A percentile compares a stretch with the other conserved stretches of the same genome.
Conservation (phyloP, 2,888 invertebrate genomes). For the Leucophora obtusa region DNA sequence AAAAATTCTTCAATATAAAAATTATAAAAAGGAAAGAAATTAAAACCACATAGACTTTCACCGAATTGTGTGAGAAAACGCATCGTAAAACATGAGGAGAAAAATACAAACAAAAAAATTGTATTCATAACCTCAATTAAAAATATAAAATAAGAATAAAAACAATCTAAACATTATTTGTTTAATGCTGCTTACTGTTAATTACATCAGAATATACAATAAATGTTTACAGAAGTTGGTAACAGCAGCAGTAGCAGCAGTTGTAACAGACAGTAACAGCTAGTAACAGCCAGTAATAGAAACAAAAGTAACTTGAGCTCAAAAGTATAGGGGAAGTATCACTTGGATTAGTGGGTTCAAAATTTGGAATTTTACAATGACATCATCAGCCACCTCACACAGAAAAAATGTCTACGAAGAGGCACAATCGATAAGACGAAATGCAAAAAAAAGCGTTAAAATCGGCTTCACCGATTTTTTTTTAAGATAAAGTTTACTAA, state of each 20-base stretch:
- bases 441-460: no score
- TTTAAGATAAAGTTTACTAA: no score
- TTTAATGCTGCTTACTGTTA: slow-evolving; percentile 27
- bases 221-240: slow-evolving; percentile 10
- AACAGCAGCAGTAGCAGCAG: background rate
- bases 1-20: slow-evolving; percentile 10
- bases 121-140: slow-evolving; percentile 52
- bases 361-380: no score
- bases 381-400: no score
- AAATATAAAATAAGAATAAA: slow-evolving; percentile 15
- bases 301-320: background rate
- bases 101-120: background rate
- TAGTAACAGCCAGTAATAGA: background rate
- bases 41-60: slow-evolving; percentile 37
- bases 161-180: slow-evolving; percentile 26
- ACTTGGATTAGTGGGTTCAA: background rate
- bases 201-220: slow-evolving; percentile 34
- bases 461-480: no score
- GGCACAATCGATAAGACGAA: no score
- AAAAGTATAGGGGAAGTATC: background rate
- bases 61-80: slow-evolving; percentile 31
- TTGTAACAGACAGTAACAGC: background rate
- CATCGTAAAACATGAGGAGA: slow-evolving; percentile 14
- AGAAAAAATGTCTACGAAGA: no score
- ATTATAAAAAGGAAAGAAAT: slow-evolving; percentile 2